phyloP scores from a whole-genome alignment of 2,888 invertebrate species.

The Rhorus exstirpatorius region DNA sequence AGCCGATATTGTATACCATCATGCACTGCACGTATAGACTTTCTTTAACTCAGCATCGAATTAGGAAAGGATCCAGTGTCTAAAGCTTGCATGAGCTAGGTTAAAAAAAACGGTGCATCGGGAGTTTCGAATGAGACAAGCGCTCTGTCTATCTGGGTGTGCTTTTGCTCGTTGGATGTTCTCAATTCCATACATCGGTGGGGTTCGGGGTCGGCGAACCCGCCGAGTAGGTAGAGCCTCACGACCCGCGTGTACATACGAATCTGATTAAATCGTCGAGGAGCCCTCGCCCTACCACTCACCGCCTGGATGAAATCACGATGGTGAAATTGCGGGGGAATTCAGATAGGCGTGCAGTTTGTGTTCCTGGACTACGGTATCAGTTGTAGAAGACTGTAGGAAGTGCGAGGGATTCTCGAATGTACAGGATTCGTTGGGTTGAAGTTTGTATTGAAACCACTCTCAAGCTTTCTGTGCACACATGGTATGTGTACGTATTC shows the following conservation, averaged over 20 bases:
- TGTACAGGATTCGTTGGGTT: conserved; percentile 25
- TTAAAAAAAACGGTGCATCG: conserved; percentile 23
- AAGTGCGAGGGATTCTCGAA: neutral
- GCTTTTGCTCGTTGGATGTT: conserved; percentile 55
- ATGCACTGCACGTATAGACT: conserved; percentile 6
- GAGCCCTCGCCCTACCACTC: conserved; percentile 35
- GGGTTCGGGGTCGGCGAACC: conserved; percentile 75
- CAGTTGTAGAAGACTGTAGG: conserved; percentile 19
- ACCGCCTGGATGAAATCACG: conserved; percentile 70
- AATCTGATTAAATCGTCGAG: conserved; percentile 80
- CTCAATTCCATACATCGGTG: conserved; percentile 57
- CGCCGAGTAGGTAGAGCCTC: conserved; percentile 54
- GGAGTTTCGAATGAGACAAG: conserved; percentile 32
- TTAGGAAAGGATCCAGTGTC: conserved; percentile 30
- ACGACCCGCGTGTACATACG: conserved; percentile 74
- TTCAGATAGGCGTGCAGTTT: conserved; percentile 63
- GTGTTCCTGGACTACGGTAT: conserved; percentile 51
- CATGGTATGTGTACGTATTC: neutral
- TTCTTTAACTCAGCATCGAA: conserved; percentile 24
- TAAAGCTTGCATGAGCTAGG: conserved; percentile 8
- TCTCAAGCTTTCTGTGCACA: conserved; percentile 1
- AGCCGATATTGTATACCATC: no score
- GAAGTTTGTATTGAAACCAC: conserved; percentile 3
- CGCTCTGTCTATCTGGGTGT: conserved; percentile 41
- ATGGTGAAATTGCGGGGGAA: conserved; percentile 73